Conservation (phyloP, 1,140 invertebrate species). For the Bactericera cockerelli region DNA sequence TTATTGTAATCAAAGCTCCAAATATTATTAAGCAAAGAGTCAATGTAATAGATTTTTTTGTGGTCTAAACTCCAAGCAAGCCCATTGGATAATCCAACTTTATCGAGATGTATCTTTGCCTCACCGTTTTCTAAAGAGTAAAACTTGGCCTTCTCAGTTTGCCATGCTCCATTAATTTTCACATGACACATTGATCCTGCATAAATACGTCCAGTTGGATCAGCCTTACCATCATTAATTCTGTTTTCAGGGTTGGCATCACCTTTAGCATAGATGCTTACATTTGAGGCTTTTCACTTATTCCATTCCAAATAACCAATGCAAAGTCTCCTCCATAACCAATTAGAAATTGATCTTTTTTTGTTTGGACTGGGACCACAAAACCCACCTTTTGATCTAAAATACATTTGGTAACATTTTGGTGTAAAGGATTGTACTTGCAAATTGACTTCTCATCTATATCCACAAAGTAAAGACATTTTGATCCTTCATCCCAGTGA, state of each 20-base stretch:
- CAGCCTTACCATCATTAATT: constrained; percentile 77
- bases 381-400: constrained; percentile 15
- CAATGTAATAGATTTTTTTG: constrained; percentile 28
- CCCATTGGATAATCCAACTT: constrained; percentile 33
- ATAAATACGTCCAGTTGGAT: constrained; percentile 59
- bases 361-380: constrained; percentile 19
- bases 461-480: constrained; percentile 33
- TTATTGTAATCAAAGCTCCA: constrained; percentile 22
- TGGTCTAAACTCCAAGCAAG: constrained; percentile 34
- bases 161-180: not conserved
- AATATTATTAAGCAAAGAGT: constrained; percentile 21
- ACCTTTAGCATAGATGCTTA: constrained; percentile 17
- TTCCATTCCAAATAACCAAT: constrained; percentile 25
- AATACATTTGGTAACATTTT: too few relatives aligned
- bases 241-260: constrained; percentile 32
- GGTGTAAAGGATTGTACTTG: constrained; percentile 28
- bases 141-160: constrained; percentile 9
- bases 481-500: constrained; percentile 32
- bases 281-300: constrained; percentile 16
- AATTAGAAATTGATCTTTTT: constrained; percentile 21
- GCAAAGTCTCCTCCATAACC: constrained; percentile 15
- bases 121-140: constrained; percentile 4
- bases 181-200: constrained; percentile 25
- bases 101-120: constrained; percentile 12
- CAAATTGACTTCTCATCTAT: constrained; percentile 28